phyloP scores from a whole-genome alignment of 2,113 vertebrate species.

The Nothoprocta pentlandii region DNA sequence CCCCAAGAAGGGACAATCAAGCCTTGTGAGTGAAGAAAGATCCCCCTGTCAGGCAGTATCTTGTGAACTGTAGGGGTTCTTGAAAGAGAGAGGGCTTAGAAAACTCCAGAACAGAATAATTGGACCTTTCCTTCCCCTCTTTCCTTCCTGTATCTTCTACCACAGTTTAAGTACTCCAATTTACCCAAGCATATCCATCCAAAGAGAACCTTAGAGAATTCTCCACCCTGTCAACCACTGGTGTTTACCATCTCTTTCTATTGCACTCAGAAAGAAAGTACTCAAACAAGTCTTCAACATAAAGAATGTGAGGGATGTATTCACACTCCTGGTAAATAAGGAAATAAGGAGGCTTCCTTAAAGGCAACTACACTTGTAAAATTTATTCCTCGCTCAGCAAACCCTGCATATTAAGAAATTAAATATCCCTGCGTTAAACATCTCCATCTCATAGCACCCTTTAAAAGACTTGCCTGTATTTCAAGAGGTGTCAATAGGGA shows the following conservation, averaged over 20 bases:
- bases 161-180: background rate
- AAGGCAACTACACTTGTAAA: background rate
- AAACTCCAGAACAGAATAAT: background rate
- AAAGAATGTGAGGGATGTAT: background rate
- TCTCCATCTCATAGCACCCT: background rate
- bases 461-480: background rate
- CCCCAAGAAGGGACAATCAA: background rate
- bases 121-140: background rate
- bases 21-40: background rate
- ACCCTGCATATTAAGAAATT: background rate
- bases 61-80: background rate
- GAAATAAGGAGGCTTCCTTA: background rate
- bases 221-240: background rate
- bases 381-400: background rate
- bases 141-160: background rate
- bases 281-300: background rate
- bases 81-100: background rate
- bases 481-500: background rate
- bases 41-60: rapidly evolving
- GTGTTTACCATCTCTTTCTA: background rate
- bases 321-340: background rate
- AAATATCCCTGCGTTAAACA: background rate
- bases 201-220: background rate
- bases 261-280: background rate
- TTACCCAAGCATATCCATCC: background rate